These are phyloP conservation scores for Cephalopachus bancanus DNA, from an alignment of 2,797 vertebrate genomes.

Conservation along the genomic window DNA sequence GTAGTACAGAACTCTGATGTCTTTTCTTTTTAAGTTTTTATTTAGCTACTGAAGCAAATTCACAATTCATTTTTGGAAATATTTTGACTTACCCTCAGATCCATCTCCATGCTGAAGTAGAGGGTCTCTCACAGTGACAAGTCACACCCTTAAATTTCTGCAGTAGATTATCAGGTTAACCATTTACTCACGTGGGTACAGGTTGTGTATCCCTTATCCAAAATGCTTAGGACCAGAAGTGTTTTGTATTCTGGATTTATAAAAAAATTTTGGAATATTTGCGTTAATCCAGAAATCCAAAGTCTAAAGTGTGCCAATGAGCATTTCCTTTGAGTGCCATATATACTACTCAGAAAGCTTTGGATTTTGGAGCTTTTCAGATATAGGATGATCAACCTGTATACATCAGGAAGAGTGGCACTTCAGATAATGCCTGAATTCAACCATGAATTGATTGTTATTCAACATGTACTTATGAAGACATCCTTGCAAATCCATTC, in stretches of 20 bases:
- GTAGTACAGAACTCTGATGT: not conserved
- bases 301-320: not conserved
- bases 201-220: not conserved
- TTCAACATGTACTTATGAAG: not conserved
- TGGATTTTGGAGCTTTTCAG: not conserved
- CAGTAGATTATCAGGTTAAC: not conserved
- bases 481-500: not conserved
- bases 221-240: not conserved
- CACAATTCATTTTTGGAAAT: constrained; percentile 42
- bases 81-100: not conserved
- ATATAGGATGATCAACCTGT: not conserved
- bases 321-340: not conserved
- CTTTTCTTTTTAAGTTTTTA: constrained; percentile 10
- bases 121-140: constrained; percentile 26
- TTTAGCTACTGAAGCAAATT: constrained; percentile 53
- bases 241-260: not conserved
- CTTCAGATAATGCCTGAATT: constrained; percentile 14
- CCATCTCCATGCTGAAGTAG: not conserved
- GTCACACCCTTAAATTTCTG: not conserved
- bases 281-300: not conserved
- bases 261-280: not conserved
- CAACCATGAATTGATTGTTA: constrained; percentile 10
- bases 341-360: not conserved
- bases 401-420: not conserved
- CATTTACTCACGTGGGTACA: not conserved